Percentiles rank a stretch among this genome's conserved stretches.
These are phyloP conservation scores for Plemyria rubiginata DNA, from an alignment of 2,888 invertebrate species.

Conservation along the genomic window DNA sequence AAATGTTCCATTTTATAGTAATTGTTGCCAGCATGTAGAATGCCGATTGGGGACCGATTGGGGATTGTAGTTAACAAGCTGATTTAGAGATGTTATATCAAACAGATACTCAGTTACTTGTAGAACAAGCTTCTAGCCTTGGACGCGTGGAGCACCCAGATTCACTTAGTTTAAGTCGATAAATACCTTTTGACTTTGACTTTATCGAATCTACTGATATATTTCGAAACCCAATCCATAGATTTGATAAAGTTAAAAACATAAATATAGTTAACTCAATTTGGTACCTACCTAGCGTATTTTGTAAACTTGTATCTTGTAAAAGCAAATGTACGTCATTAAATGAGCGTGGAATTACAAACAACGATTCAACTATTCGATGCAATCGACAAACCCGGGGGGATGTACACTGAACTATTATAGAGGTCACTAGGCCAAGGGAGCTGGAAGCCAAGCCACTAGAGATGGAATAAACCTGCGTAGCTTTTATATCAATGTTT, in stretches of 20 bases:
- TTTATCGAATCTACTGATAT: no score
- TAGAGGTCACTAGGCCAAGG: slow-evolving; percentile 5
- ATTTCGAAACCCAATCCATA: no score
- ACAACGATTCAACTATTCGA: not conserved
- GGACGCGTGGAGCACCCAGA: no score
- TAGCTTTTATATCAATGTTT: no score
- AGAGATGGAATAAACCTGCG: no score
- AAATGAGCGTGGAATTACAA: not conserved
- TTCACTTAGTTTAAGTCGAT: no score
- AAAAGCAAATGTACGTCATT: not conserved
- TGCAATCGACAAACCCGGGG: not conserved
- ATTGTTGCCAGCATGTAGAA: slow-evolving; percentile 39
- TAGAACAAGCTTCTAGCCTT: not conserved
- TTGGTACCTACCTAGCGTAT: no score
- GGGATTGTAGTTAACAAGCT: slow-evolving; percentile 7
- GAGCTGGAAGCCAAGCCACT: not conserved
- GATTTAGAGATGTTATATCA: slow-evolving; percentile 4
- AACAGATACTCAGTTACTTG: no score
- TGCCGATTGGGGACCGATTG: slow-evolving; percentile 15
- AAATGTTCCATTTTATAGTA: slow-evolving; percentile 46
- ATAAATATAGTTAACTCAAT: no score
- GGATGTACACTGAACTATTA: not conserved
- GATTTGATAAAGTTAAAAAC: no score
- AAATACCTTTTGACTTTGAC: no score
- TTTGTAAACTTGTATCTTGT: not conserved